These are phyloP conservation scores for Catostomus latipinnis DNA, from an alignment of 2,797 vertebrate genomes.

Conservation along the genomic window DNA sequence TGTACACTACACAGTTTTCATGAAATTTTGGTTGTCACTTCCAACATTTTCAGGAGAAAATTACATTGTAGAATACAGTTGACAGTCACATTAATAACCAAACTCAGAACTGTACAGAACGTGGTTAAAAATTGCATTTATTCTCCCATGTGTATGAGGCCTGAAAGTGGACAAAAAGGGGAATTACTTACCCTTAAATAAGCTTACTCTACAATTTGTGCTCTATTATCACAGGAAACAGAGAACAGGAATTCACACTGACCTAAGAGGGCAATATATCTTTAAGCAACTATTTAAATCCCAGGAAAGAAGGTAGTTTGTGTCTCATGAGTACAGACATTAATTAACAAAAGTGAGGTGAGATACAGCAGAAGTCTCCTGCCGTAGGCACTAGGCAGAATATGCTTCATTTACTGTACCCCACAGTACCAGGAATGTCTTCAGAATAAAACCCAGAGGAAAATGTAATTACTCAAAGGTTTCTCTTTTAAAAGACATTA, in stretches of 20 bases:
- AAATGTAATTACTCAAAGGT: conserved; percentile 6
- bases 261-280: not conserved
- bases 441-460: conserved; percentile 15
- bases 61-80: too few species aligned
- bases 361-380: conserved; percentile 59
- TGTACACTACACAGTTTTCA: too few species aligned
- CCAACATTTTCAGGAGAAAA: too few species aligned
- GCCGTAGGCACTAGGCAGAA: conserved; percentile 58
- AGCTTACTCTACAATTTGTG: not conserved
- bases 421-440: conserved; percentile 45
- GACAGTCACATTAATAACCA: too few species aligned
- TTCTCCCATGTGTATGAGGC: too few species aligned
- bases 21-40: too few species aligned
- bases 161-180: not conserved
- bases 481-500: not conserved
- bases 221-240: conserved; percentile 4
- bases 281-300: conserved; percentile 29
- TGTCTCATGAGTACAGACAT: conserved; percentile 14
- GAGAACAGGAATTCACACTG: not conserved
- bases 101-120: too few species aligned
- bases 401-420: conserved; percentile 61
- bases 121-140: too few species aligned
- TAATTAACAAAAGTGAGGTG: conserved; percentile 23
- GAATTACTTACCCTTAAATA: conserved; percentile 14
- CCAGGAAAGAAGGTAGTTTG: not conserved